phyloP scores from a whole-genome alignment of 2,113 vertebrate genomes.

The Callocephalon fimbriatum region DNA sequence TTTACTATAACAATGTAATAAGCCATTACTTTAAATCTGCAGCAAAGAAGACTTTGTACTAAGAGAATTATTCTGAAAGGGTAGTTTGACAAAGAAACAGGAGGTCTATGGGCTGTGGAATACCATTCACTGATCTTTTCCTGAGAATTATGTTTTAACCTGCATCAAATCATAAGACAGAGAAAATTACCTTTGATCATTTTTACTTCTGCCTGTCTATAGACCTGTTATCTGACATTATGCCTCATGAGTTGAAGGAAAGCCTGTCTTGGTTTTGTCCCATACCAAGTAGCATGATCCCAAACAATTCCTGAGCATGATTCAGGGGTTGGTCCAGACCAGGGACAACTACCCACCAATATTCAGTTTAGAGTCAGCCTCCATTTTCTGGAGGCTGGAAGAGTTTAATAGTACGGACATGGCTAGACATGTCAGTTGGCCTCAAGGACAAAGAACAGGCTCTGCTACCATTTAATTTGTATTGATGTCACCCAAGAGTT shows the following conservation, averaged over 20 bases:
- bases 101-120: background rate
- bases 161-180: background rate
- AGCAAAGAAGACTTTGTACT: background rate
- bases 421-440: background rate
- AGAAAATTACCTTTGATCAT: background rate
- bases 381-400: background rate
- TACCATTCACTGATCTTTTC: background rate
- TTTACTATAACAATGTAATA: background rate
- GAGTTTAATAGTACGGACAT: background rate
- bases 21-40: background rate
- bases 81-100: background rate
- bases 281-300: background rate
- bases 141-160: background rate
- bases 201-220: background rate
- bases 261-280: background rate
- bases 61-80: background rate
- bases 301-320: background rate
- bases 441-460: conserved; percentile 13
- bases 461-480: conserved; percentile 10
- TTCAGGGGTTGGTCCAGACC: background rate
- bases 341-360: background rate
- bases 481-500: conserved; percentile 7
- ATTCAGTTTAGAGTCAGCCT: background rate
- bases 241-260: background rate
- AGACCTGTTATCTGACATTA: background rate